phyloP scores from a whole-genome alignment of 1,140 invertebrate genomes.

The Tyrophagus putrescentiae region DNA sequence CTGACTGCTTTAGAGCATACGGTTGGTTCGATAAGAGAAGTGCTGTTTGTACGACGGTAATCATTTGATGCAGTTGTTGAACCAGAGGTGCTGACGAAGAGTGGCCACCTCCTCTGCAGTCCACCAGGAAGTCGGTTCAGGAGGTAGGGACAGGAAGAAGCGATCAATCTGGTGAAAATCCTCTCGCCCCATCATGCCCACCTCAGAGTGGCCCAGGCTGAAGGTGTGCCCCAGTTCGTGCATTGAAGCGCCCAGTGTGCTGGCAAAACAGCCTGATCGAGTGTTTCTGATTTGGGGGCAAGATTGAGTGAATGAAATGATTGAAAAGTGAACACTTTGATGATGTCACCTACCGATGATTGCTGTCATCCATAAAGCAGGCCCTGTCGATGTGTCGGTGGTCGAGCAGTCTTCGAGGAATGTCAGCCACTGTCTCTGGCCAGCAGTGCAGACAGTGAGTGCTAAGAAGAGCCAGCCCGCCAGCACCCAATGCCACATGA shows the following conservation, averaged over 20 bases:
- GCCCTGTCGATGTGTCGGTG: constrained; percentile 47
- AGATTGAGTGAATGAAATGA: constrained; percentile 12
- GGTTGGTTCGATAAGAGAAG: no score
- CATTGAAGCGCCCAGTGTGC: constrained; percentile 75
- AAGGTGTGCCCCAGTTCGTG: constrained; percentile 90
- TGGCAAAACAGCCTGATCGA: constrained; percentile 72
- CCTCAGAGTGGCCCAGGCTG: constrained; percentile 72
- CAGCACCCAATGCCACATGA: constrained; percentile 71
- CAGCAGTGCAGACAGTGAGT: constrained; percentile 78
- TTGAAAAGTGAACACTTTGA: constrained; percentile 6
- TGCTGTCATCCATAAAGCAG: constrained; percentile 70
- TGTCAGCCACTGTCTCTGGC: constrained; percentile 55
- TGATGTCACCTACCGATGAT: constrained; percentile 44
- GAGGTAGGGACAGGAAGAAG: constrained; percentile 45
- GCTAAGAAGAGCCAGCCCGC: constrained; percentile 75
- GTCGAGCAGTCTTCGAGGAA: constrained; percentile 45
- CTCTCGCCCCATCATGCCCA: constrained; percentile 74
- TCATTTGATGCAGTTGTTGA: neutral
- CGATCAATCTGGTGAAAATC: constrained; percentile 73
- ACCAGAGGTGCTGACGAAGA: constrained; percentile 2
- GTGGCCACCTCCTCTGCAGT: neutral
- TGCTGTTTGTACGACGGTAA: no score
- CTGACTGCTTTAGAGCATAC: no score
- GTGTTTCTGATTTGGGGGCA: constrained; percentile 45
- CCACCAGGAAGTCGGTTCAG: constrained; percentile 6